These are phyloP conservation scores for Conger conger DNA, from an alignment of 2,113 vertebrate species.

Conservation along the genomic window DNA sequence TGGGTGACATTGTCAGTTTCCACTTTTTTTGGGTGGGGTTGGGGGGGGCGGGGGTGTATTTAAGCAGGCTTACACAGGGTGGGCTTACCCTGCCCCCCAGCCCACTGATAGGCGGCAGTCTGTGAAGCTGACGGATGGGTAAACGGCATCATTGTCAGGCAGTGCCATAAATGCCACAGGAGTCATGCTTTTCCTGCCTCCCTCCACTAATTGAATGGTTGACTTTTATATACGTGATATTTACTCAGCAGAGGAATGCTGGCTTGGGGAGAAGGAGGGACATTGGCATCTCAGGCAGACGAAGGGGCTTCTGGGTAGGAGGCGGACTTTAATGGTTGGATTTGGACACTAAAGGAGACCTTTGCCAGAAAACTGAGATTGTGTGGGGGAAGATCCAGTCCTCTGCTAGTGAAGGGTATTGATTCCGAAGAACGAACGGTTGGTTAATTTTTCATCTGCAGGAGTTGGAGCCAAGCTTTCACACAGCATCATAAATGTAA, in stretches of 20 bases:
- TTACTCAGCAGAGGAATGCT: not conserved
- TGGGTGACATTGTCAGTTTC: not conserved
- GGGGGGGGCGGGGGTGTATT: not conserved
- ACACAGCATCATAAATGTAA: constrained; percentile 22
- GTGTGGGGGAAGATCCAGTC: not conserved
- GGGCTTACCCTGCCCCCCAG: not conserved
- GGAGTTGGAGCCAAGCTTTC: constrained; percentile 33
- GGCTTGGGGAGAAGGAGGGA: not conserved
- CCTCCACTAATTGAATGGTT: not conserved
- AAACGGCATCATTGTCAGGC: not conserved
- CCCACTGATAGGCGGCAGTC: not conserved
- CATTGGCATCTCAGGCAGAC: not conserved
- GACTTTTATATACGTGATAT: not conserved
- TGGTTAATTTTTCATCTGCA: constrained; percentile 12
- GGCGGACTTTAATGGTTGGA: not conserved
- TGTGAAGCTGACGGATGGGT: not conserved
- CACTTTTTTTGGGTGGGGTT: not conserved
- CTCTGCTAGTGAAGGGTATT: constrained; percentile 13
- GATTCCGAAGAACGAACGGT: constrained; percentile 19
- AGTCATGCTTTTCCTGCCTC: not conserved
- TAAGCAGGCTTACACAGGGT: not conserved
- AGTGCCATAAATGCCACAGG: not conserved
- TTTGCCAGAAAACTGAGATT: constrained; percentile 10
- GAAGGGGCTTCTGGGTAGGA: not conserved
- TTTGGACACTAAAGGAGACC: not conserved